Percentiles rank a stretch among this genome's conserved stretches.
Conservation (phyloP, 2,797 vertebrate species). For the Furcifer pardalis region DNA sequence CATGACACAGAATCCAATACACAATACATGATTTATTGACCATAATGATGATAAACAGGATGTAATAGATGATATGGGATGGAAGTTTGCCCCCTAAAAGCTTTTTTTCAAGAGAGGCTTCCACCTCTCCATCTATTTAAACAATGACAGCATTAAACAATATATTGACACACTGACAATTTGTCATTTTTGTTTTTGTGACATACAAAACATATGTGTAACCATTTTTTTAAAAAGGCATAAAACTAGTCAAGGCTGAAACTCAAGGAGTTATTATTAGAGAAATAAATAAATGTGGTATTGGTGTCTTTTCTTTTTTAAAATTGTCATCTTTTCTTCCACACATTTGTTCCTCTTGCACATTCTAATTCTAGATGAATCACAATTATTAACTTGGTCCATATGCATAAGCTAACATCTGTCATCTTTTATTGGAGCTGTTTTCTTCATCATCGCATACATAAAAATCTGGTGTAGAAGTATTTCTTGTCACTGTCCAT, state of each 20-base stretch:
- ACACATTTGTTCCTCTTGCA: constrained; percentile 42
- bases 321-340: constrained; percentile 14
- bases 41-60: no score
- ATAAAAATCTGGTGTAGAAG: constrained; percentile 22
- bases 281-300: constrained; percentile 3
- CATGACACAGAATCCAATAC: no score
- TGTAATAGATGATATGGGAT: no score
- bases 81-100: no score
- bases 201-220: background rate
- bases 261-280: constrained; percentile 11
- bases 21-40: no score
- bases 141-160: no score
- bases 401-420: constrained; percentile 53
- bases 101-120: background rate
- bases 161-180: no score
- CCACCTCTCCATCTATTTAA: no score
- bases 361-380: constrained; percentile 40
- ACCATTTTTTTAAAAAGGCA: background rate
- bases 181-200: background rate
- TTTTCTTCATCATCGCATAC: constrained; percentile 34
- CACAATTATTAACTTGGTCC: constrained; percentile 38
- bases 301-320: background rate
- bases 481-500: background rate
- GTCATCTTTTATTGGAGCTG: constrained; percentile 38
- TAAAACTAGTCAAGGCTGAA: constrained; percentile 4